These are phyloP conservation scores for Hyles lineata DNA, from an alignment of 2,888 invertebrate species.

Conservation along the genomic window DNA sequence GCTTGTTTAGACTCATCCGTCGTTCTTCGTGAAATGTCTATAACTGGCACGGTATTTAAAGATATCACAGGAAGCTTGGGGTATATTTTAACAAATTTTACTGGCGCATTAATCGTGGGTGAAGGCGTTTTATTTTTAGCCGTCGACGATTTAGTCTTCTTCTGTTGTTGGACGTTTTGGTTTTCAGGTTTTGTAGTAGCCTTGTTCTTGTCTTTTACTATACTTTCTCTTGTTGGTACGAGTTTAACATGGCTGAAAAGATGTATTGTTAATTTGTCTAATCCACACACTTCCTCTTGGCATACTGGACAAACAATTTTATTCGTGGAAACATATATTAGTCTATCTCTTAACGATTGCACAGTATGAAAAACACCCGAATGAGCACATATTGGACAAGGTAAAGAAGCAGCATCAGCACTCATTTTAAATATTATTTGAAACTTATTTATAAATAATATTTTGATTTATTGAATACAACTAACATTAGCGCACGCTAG, in stretches of 20 bases:
- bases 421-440: conserved; percentile 59
- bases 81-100: conserved; percentile 79
- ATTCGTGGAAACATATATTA: conserved; percentile 90
- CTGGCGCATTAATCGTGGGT: conserved; percentile 58
- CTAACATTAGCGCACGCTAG: conserved; percentile 48
- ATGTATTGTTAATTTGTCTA: conserved; percentile 94
- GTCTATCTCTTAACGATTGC: conserved; percentile 88
- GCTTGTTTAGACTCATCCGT: conserved; percentile 51
- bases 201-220: conserved; percentile 46
- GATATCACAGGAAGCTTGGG: conserved; percentile 77
- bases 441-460: conserved; percentile 31
- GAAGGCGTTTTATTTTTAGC: conserved; percentile 74
- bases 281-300: conserved; percentile 88
- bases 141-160: conserved; percentile 61
- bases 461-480: conserved; percentile 18
- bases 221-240: conserved; percentile 50
- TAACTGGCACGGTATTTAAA: conserved; percentile 66
- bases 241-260: conserved; percentile 89
- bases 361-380: conserved; percentile 88
- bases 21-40: conserved; percentile 60
- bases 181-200: conserved; percentile 52
- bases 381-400: conserved; percentile 91
- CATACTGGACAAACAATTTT: conserved; percentile 91
- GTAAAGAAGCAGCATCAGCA: conserved; percentile 84
- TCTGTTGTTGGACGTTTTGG: conserved; percentile 53